These are phyloP conservation scores for Centropyge bicolor DNA, from an alignment of 2,797 vertebrate genomes.

Conservation along the genomic window DNA sequence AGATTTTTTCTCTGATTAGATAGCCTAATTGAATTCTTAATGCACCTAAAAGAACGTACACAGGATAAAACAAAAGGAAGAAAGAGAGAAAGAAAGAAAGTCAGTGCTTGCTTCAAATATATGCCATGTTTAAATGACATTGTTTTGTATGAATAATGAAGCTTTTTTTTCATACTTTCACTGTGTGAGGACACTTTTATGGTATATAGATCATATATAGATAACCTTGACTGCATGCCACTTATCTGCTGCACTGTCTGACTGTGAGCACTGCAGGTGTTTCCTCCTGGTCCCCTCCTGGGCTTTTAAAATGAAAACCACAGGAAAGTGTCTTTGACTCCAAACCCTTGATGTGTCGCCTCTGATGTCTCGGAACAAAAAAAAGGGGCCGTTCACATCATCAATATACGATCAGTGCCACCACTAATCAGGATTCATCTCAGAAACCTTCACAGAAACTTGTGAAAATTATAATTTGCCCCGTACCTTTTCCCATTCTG, in stretches of 20 bases:
- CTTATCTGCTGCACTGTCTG: constrained; percentile 13
- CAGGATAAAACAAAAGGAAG: neutral
- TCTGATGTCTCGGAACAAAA: constrained; percentile 48
- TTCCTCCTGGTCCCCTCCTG: constrained; percentile 34
- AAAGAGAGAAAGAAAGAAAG: constrained; percentile 2
- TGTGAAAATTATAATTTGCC: constrained; percentile 10
- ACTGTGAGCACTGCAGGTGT: constrained; percentile 57
- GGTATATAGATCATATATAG: constrained; percentile 24
- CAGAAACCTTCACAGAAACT: constrained; percentile 8
- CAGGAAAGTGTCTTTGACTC: constrained; percentile 41
- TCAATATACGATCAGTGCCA: constrained; percentile 36
- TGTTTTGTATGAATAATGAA: constrained; percentile 36
- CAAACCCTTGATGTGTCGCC: constrained; percentile 39
- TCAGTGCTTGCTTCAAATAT: neutral
- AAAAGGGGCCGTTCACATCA: constrained; percentile 24
- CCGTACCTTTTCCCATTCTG: neutral
- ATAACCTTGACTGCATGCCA: constrained; percentile 31
- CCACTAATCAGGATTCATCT: constrained; percentile 35
- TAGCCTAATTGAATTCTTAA: constrained; percentile 33
- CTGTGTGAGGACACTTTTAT: neutral
- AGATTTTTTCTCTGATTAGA: constrained; percentile 34
- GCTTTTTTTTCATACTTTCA: constrained; percentile 1
- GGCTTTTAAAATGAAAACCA: constrained; percentile 54
- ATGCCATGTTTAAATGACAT: constrained; percentile 14
- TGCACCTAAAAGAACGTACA: constrained; percentile 23